Base-by-base conservation (phyloP, 2,888 invertebrate genomes). In the Hartigia nigra region DNA sequence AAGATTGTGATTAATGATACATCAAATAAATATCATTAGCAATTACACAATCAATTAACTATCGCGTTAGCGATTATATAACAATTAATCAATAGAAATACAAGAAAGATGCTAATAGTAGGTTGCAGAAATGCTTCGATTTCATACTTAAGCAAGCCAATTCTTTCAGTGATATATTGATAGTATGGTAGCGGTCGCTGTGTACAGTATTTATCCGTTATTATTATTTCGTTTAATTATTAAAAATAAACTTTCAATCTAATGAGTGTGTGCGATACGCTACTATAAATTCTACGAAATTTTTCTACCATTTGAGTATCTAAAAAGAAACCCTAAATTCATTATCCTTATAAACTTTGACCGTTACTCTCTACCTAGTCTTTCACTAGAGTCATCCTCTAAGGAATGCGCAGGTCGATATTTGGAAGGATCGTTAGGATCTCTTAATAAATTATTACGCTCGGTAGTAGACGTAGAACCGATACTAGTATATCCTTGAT, bases 401-500 rank as follows among this genome's bases (percentile, higher is more conserved):
- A 91, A 84, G 31, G 84, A 88, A 72, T 91, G 86, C 11, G 91
- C 91, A 3, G 91, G 91, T 11, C 87, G 82, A 77, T 90, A 91
- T 2, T 77, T 79, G 4, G 80, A 83, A 1, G 90, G 84, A 84
- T 90, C 82, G 35, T 87, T 82, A 3, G 88, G 86, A 83, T 89
- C 86, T 72, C 79, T 81, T n/a, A 91, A 83, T n/a, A 89, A 78
- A 5, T 91, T 89, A 87, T 91, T 91, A 23, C 84, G 90, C 39
- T 80, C 74, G 0, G 91, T 91, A 11, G 86, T 86, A 5, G 86
- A 84, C 78, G 81, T 87, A 1, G 85, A 83, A 4, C 91, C 91
- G 12, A 91, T 82, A 81, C 91, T 91, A 12, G 91, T 88, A 75
- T 92, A 97, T 93, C 99, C 99, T 89, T 93, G 92, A 90, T 99